These are phyloP conservation scores for Vollenhovia emeryi DNA, from an alignment of 1,140 invertebrate genomes.

Conservation along the genomic window DNA sequence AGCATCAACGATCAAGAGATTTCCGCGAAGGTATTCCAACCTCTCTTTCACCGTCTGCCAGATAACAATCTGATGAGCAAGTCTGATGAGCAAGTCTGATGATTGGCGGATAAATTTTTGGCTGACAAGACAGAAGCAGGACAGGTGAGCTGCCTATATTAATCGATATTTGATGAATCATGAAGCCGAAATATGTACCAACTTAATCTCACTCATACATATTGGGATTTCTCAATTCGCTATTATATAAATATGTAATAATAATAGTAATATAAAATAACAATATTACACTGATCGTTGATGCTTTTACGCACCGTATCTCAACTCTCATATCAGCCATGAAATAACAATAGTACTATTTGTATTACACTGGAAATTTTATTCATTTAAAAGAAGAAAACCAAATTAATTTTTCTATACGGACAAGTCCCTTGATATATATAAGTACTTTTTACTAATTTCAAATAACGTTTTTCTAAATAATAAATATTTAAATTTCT, in stretches of 20 bases:
- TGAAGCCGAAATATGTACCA: background rate
- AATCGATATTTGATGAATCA: background rate
- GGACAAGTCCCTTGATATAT: background rate
- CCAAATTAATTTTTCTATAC: too few relatives aligned
- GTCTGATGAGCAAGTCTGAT: too few relatives aligned
- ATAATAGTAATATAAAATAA: too few relatives aligned
- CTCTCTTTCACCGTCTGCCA: slow-evolving; percentile 25
- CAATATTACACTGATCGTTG: background rate
- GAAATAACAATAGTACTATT: slow-evolving; percentile 13
- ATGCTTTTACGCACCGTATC: slow-evolving; percentile 57
- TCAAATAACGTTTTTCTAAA: background rate
- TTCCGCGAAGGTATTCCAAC: slow-evolving; percentile 48
- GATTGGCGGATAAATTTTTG: slow-evolving; percentile 52
- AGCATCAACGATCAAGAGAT: slow-evolving; percentile 25
- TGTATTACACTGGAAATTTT: background rate
- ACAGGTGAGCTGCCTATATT: slow-evolving; percentile 29
- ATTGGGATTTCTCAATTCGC: background rate
- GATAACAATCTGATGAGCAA: slow-evolving; percentile 54
- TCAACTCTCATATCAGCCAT: slow-evolving; percentile 4
- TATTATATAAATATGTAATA: background rate
- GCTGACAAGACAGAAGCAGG: slow-evolving; percentile 33
- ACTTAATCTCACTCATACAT: background rate
- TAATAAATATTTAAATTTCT: background rate
- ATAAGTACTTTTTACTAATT: background rate
- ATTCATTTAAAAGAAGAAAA: too few relatives aligned